These are phyloP conservation scores for Asarcornis scutulata DNA, from an alignment of 2,113 vertebrate species.

Conservation along the genomic window DNA sequence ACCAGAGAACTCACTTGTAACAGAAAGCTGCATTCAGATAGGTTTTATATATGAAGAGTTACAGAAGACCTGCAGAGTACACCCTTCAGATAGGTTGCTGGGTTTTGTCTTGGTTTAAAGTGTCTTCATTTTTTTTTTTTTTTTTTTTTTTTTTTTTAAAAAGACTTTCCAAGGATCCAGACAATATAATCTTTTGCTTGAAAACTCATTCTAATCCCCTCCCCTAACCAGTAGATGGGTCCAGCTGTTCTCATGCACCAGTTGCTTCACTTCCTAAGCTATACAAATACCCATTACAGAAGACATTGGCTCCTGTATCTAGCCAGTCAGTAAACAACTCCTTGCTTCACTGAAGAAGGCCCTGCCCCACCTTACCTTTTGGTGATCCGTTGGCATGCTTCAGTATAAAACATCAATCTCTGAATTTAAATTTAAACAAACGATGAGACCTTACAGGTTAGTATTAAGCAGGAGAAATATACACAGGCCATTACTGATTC, in stretches of 20 bases:
- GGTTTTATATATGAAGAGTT: not conserved
- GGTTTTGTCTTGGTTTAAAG: not conserved
- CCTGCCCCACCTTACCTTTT: not conserved
- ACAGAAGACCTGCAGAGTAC: not conserved
- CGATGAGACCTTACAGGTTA: no score
- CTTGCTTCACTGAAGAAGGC: not conserved
- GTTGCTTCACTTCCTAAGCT: not conserved
- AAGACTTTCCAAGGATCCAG: not conserved
- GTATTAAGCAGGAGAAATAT: not conserved
- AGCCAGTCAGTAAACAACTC: not conserved
- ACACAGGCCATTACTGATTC: not conserved
- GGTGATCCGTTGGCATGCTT: not conserved
- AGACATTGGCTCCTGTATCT: not conserved
- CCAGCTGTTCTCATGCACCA: not conserved
- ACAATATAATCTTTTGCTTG: not conserved
- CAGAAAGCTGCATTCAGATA: not conserved
- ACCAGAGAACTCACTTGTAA: not conserved
- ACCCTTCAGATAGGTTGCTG: not conserved
- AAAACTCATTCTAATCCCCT: not conserved
- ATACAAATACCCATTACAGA: not conserved
- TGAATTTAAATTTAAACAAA: not conserved
- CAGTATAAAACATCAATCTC: not conserved
- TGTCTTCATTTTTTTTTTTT: not conserved
- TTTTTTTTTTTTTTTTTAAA: not conserved
- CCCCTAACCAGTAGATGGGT: not conserved